These are phyloP conservation scores for Caenorhabditis sp. DNA, from an alignment of 2,888 invertebrate genomes.

Conservation along the genomic window DNA sequence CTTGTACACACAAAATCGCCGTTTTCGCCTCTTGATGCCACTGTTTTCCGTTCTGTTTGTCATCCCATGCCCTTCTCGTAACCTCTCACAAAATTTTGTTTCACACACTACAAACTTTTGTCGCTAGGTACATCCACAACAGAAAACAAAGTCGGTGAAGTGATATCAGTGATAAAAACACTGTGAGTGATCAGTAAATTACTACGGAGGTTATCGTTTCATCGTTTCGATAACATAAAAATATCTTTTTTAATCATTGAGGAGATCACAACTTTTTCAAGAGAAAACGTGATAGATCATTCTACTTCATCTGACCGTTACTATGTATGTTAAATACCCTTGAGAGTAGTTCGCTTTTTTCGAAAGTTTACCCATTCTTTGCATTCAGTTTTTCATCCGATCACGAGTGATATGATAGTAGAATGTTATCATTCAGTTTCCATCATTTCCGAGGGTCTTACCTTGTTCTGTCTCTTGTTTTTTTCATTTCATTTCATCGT, in stretches of 20 bases:
- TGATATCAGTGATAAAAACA: slow-evolving; percentile 28
- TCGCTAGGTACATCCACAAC: slow-evolving; percentile 9
- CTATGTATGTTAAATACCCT: neutral
- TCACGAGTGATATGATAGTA: slow-evolving; percentile 17
- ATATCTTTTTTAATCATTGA: slow-evolving; percentile 5
- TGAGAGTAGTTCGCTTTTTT: neutral
- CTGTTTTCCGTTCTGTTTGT: neutral
- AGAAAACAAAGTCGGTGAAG: slow-evolving; percentile 14
- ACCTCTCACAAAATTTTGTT: neutral
- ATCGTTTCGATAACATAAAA: slow-evolving; percentile 22
- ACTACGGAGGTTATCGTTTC: no score
- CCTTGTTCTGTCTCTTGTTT: neutral
- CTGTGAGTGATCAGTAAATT: slow-evolving; percentile 22
- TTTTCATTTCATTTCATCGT: neutral
- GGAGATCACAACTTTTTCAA: slow-evolving; percentile 8
- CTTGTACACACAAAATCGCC: slow-evolving; percentile 40
- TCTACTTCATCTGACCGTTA: neutral
- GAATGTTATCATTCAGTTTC: slow-evolving; percentile 20
- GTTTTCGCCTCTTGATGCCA: slow-evolving; percentile 5
- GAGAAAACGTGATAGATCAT: slow-evolving; percentile 33
- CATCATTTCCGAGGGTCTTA: neutral
- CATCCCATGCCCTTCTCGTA: no score
- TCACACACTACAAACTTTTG: slow-evolving; percentile 7
- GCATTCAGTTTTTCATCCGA: neutral
- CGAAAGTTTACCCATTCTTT: neutral